Evolutionary conservation across 1,140 invertebrate species (phyloP).

Genomic region (Listronotus oregonensis): DNA sequence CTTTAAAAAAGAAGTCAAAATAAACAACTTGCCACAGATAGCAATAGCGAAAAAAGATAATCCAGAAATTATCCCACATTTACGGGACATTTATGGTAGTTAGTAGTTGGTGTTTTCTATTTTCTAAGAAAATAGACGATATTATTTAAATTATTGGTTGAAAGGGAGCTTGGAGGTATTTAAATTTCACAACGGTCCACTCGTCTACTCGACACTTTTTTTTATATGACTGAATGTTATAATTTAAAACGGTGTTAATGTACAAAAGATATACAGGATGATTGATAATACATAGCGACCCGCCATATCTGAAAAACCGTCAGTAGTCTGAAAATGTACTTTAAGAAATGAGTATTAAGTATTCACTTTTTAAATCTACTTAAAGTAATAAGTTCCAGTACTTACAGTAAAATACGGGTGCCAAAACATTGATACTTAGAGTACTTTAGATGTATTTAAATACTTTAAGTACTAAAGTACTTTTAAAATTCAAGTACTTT

Average conservation of each 20-base stretch:
- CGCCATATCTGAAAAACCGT: too few species aligned
- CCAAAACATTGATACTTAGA: too few species aligned
- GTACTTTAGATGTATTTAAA: too few species aligned
- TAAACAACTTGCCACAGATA: slow-evolving; percentile 76
- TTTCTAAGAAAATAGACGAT: slow-evolving; percentile 13
- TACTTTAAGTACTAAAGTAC: too few species aligned
- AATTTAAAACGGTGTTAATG: not conserved
- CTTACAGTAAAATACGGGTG: too few species aligned
- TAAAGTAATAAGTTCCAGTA: too few species aligned
- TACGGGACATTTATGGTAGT: slow-evolving; percentile 45
- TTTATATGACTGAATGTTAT: not conserved
- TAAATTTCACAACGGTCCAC: not conserved
- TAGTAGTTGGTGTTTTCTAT: slow-evolving; percentile 32
- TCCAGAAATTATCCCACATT: slow-evolving; percentile 55
- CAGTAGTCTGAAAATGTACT: too few species aligned
- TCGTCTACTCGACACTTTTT: too few species aligned
- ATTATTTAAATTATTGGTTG: slow-evolving; percentile 9
- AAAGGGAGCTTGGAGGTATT: not conserved
- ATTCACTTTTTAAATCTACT: too few species aligned
- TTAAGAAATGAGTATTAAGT: too few species aligned
- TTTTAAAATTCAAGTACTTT: too few species aligned
- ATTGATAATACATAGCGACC: too few species aligned
- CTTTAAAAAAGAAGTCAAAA: slow-evolving; percentile 84
- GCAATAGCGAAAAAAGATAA: slow-evolving; percentile 63
- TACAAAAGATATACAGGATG: not conserved